Evolutionary conservation across 2,113 vertebrate species (phyloP).

Genomic region (Phrynosoma blainvillii): DNA sequence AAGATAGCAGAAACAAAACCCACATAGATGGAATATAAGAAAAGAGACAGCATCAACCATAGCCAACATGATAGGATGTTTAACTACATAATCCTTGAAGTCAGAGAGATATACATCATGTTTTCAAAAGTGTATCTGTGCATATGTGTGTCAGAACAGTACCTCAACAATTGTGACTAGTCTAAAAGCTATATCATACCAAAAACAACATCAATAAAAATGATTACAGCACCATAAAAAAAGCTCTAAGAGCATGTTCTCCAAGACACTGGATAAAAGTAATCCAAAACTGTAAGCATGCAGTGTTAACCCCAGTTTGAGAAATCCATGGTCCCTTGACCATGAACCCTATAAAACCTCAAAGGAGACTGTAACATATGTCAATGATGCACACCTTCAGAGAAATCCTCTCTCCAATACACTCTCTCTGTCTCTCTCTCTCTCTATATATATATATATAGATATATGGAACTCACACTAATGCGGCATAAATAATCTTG

Average conservation of each 20-base stretch:
- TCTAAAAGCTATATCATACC: neutral
- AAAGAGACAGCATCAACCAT: constrained; percentile 19
- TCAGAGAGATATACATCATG: constrained; percentile 22
- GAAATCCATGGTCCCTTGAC: constrained; percentile 30
- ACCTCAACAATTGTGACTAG: neutral
- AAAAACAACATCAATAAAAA: constrained; percentile 30
- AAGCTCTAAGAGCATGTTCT: constrained; percentile 16
- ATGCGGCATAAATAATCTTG: constrained; percentile 49
- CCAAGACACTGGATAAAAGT: constrained; percentile 14
- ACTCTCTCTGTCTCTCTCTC: neutral
- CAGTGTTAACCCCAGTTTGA: constrained; percentile 13
- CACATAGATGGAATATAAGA: neutral
- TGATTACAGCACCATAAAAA: neutral
- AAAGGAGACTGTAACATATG: constrained; percentile 13
- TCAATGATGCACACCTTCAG: constrained; percentile 45
- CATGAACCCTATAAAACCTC: neutral
- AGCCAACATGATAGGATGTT: constrained; percentile 31
- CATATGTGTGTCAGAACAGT: neutral
- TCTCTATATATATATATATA: too few relatives aligned
- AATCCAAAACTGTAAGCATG: constrained; percentile 29
- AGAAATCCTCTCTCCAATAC: constrained; percentile 31
- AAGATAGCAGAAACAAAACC: neutral
- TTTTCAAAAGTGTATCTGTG: constrained; percentile 24
- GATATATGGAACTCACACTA: constrained; percentile 53
- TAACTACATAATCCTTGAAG: constrained; percentile 15